phyloP scores from a whole-genome alignment of 2,113 vertebrate species.

The Sinocyclocheilus rhinocerous region DNA sequence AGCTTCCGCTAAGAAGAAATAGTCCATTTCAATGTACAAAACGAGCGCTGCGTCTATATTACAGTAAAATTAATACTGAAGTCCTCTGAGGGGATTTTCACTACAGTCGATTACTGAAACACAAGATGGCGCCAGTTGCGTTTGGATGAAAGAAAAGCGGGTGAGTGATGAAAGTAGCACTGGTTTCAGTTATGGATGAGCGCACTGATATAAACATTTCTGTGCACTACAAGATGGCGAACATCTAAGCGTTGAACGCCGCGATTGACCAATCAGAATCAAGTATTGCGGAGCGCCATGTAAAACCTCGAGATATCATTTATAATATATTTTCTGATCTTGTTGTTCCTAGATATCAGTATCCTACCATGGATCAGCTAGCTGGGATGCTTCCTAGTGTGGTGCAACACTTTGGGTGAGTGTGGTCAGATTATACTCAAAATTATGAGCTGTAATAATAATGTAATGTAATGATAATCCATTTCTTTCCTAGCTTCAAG shows the following conservation, averaged over 20 bases:
- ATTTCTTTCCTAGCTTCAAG: constrained; percentile 82
- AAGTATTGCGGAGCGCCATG: neutral
- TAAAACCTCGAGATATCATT: neutral
- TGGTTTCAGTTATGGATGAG: neutral
- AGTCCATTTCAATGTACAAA: neutral
- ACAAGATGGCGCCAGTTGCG: neutral
- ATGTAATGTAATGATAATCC: neutral
- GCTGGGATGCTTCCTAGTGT: constrained; percentile 94
- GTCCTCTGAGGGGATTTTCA: too few relatives aligned
- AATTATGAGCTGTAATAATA: neutral
- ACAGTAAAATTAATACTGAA: neutral
- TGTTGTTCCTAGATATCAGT: constrained; percentile 84
- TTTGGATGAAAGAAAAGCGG: neutral
- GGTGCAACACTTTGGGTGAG: constrained; percentile 95
- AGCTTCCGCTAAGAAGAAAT: too few relatives aligned
- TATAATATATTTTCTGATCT: neutral
- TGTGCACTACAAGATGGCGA: too few relatives aligned
- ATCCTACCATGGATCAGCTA: constrained; percentile 96
- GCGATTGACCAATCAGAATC: neutral
- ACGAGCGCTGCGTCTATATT: neutral
- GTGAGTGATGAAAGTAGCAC: neutral
- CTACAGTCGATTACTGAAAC: neutral
- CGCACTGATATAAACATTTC: neutral
- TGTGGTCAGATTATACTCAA: neutral
- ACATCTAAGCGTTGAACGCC: neutral